Evolutionary conservation across 1,140 invertebrate genomes (phyloP).

Genomic region (Melitaea cinxia): DNA sequence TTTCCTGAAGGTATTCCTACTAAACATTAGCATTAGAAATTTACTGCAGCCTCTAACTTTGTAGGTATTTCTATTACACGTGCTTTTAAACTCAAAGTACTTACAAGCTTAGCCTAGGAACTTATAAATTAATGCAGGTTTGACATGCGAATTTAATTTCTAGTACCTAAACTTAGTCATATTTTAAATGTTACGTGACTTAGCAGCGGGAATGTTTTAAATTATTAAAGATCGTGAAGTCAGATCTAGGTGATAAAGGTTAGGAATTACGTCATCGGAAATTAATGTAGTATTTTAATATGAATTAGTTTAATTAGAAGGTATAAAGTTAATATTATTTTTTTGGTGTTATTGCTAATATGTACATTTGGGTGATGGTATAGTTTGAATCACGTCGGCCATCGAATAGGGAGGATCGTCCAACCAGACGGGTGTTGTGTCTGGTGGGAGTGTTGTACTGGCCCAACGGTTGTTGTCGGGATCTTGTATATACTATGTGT

Average conservation of each 20-base stretch:
- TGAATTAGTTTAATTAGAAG: too few species aligned
- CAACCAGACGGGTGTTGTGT: too few species aligned
- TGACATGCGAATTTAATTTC: slow-evolving; percentile 27
- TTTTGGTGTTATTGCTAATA: too few species aligned
- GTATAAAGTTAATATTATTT: too few species aligned
- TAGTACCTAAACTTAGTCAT: background rate
- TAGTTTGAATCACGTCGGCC: too few species aligned
- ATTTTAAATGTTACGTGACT: slow-evolving; percentile 17
- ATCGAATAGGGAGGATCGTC: too few species aligned
- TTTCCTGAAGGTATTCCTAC: slow-evolving; percentile 2
- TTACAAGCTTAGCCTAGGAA: slow-evolving; percentile 17
- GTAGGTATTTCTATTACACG: slow-evolving; percentile 30
- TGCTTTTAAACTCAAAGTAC: slow-evolving; percentile 28
- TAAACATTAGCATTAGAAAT: slow-evolving; percentile 19
- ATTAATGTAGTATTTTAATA: too few species aligned
- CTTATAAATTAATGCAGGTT: slow-evolving; percentile 29
- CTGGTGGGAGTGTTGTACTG: too few species aligned
- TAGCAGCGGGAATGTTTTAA: background rate
- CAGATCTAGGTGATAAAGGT: background rate
- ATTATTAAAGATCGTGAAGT: background rate
- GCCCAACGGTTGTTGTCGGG: too few species aligned
- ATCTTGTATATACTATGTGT: too few species aligned
- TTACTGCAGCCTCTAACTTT: slow-evolving; percentile 17
- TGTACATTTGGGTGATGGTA: too few species aligned
- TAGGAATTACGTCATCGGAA: background rate